Evolutionary conservation across 2,797 vertebrate species (phyloP).

Genomic region (Hippocampus kuda): DNA sequence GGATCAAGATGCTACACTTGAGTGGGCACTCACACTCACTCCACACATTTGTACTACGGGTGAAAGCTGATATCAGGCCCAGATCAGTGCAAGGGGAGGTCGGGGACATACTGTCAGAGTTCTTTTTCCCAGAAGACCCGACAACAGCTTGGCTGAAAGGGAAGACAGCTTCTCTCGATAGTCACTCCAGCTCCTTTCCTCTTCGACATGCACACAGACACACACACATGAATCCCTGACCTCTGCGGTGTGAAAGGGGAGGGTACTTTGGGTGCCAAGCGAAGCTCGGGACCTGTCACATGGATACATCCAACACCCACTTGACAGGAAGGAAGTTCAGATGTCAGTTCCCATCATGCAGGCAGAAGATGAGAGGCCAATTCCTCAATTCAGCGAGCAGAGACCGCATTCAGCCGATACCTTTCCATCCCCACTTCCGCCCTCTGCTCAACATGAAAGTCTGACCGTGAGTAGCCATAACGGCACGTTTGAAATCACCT

Average conservation of each 20-base stretch:
- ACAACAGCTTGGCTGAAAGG: conserved; percentile 56
- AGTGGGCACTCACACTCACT: conserved; percentile 12
- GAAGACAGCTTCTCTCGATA: conserved; percentile 50
- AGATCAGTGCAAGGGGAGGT: conserved; percentile 60
- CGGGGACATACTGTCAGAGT: conserved; percentile 60
- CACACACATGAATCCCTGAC: conserved; percentile 44
- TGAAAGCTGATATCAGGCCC: conserved; percentile 54
- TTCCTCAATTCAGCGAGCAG: conserved; percentile 45
- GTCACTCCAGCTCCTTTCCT: conserved; percentile 27
- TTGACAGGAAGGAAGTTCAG: conserved; percentile 54
- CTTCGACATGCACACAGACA: conserved; percentile 9
- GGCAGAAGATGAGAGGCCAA: conserved; percentile 26
- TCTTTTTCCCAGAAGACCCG: conserved; percentile 56
- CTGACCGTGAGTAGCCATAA: conserved; percentile 1
- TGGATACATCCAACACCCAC: conserved; percentile 44
- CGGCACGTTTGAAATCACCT: background rate
- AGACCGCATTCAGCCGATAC: conserved; percentile 30
- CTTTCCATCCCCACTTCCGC: conserved; percentile 13
- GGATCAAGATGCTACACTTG: conserved; percentile 26
- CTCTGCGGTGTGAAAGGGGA: conserved; percentile 59
- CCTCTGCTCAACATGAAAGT: conserved; percentile 17
- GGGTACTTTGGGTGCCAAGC: conserved; percentile 34
- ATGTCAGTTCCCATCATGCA: conserved; percentile 44
- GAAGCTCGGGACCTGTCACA: conserved; percentile 58
- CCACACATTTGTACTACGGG: conserved; percentile 35